Percentiles rank a stretch among this genome's conserved stretches.
These are phyloP conservation scores for Amphiduros pacificus DNA, from an alignment of 2,888 invertebrate genomes.

Conservation along the genomic window DNA sequence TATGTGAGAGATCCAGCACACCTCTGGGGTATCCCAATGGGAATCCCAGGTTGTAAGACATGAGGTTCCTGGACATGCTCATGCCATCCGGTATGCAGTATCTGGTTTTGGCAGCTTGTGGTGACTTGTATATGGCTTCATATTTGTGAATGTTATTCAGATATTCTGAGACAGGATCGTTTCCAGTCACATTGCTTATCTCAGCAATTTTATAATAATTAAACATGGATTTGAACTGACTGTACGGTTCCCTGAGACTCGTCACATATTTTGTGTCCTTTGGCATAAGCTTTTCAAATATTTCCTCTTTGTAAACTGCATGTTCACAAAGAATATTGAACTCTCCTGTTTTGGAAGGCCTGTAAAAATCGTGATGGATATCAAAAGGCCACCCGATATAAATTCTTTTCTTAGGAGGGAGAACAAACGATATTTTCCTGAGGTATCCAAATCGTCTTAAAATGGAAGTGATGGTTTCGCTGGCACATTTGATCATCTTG, in stretches of 20 bases:
- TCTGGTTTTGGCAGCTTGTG: conserved; percentile 17
- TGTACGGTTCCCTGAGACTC: conserved; percentile 51
- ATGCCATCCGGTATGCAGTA: conserved; percentile 51
- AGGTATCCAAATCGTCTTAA: conserved; percentile 47
- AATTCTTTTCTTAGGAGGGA: conserved; percentile 41
- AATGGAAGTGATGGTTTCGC: conserved; percentile 47
- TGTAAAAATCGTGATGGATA: conserved; percentile 39
- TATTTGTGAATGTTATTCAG: conserved; percentile 43
- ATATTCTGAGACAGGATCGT: conserved; percentile 38
- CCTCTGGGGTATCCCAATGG: conserved; percentile 47
- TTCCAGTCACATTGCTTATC: conserved; percentile 25
- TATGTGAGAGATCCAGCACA: conserved; percentile 31
- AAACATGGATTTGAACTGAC: conserved; percentile 48
- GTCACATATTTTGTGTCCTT: conserved; percentile 43
- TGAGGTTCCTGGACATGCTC: conserved; percentile 47
- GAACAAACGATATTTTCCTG: conserved; percentile 45
- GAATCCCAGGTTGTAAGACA: conserved; percentile 53
- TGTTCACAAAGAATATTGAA: conserved; percentile 54
- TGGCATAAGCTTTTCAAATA: conserved; percentile 47
- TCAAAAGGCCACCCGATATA: conserved; percentile 55
- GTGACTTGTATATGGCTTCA: conserved; percentile 41
- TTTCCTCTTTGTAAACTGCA: conserved; percentile 43
- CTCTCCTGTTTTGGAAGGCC: conserved; percentile 34
- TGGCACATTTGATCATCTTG: conserved; percentile 57
- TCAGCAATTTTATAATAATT: conserved; percentile 47